These are phyloP conservation scores for Brevimyrus niger DNA, from an alignment of 2,113 vertebrate genomes.

Conservation along the genomic window DNA sequence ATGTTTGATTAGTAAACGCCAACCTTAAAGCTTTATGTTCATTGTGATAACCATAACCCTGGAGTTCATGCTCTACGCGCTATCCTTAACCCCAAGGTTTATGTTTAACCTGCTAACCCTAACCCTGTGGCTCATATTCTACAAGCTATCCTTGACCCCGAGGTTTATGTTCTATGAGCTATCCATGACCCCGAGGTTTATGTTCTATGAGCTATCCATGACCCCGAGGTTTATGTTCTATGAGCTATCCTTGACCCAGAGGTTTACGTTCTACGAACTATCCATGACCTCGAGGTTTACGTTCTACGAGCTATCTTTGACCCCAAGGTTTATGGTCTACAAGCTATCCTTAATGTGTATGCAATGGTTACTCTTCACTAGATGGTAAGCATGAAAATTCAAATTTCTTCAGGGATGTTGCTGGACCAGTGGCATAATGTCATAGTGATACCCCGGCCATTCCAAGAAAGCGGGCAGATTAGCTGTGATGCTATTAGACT, in stretches of 20 bases:
- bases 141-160: neutral
- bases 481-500: neutral
- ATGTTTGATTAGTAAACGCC: neutral
- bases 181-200: neutral
- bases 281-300: neutral
- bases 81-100: neutral
- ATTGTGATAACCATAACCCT: neutral
- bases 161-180: neutral
- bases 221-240: neutral
- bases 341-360: neutral
- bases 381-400: neutral
- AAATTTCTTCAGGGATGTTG: neutral
- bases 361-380: neutral
- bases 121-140: neutral
- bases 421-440: neutral
- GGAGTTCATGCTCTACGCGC: neutral
- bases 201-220: neutral
- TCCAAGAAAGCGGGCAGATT: neutral
- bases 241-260: neutral
- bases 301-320: neutral
- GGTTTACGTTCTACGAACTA: neutral
- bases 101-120: neutral
- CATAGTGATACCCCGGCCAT: neutral
- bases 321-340: neutral
- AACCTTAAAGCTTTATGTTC: neutral